A percentile compares a stretch with the other conserved stretches of the same genome.
These are phyloP conservation scores for Drosophila multiciliata DNA, from an alignment of 2,888 invertebrate species.

Conservation along the genomic window DNA sequence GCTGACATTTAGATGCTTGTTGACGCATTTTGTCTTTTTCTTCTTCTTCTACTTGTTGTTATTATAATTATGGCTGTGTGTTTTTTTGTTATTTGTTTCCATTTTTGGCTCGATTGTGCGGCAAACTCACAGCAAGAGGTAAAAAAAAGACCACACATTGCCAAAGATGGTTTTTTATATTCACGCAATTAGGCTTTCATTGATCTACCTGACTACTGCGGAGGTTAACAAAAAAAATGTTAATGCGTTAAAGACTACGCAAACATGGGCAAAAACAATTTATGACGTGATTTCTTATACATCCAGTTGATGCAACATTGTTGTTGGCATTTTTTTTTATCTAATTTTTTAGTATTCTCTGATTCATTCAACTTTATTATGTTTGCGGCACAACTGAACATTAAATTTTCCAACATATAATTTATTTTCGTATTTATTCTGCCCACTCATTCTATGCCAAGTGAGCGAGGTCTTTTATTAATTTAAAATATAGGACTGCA, in stretches of 20 bases:
- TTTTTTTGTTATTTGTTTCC: neutral
- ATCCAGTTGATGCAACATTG: neutral
- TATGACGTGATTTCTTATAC: neutral
- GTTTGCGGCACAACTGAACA: neutral
- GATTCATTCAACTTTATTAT: conserved; percentile 4
- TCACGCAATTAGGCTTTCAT: conserved; percentile 67
- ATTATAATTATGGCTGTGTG: conserved; percentile 2
- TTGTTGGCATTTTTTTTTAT: too few species aligned
- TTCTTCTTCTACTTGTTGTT: neutral
- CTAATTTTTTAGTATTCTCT: neutral
- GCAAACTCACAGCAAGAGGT: conserved; percentile 37
- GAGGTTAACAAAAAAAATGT: conserved; percentile 8
- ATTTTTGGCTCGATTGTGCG: conserved; percentile 5
- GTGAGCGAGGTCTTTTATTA: conserved; percentile 29
- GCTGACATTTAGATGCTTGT: conserved; percentile 66
- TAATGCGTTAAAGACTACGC: conserved; percentile 13
- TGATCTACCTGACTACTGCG: conserved; percentile 43
- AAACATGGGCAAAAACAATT: conserved; percentile 17
- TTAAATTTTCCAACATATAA: neutral
- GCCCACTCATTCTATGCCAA: conserved; percentile 27
- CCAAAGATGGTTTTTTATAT: conserved; percentile 57
- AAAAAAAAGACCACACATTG: conserved; percentile 35
- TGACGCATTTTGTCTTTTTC: conserved; percentile 3
- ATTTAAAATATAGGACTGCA: conserved; percentile 33
- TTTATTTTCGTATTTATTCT: conserved; percentile 13